Base-by-base conservation (phyloP, 2,888 invertebrate genomes). In the Agonopterix heracliana region DNA sequence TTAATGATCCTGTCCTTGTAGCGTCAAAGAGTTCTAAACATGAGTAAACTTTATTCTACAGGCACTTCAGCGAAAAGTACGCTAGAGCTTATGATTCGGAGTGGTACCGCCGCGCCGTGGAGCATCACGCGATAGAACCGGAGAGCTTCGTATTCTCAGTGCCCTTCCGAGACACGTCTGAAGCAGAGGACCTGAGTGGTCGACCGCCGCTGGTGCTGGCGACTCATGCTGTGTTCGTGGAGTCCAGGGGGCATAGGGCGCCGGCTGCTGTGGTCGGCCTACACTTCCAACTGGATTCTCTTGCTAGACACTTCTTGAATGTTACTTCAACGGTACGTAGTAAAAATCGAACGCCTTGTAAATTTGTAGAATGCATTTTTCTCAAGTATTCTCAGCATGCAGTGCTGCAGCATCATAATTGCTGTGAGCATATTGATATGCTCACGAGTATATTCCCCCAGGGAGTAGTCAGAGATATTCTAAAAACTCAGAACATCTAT, bases 211-310 rank as follows among this genome's bases (percentile, higher is more conserved):
- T 95, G 48, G 95, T 97, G 2, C 94, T 96, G 36, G 97, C 96
- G n/a, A 96, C 96, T 0, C 96, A 96, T 76, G 97, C 97, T 0
- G 93, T 97, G 45, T 97, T 96, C 71, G 92, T 96, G 14, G 95
- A 96, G 68, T 93, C 93, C 53, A 92, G 94, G 57, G 94, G 95
- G 0, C 94, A 96, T 66, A 90, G 94, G 61, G 96, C 96, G 0
- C 95, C 96, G 0, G 96, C 95, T 0, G 97, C 96, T 1, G 97
- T 97, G 2, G 96, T 97, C n/a, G 97, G 97, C 0, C 77, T 97
- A 34, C 96, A 96, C 70, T 96, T 96, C 78, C 94, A 94, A 60
- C 93, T 97, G 69, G 93, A 94, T 5, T 94, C 94, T 0, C 89
- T 97, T 58, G 93, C 95, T 1, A 92, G 93, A 46, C 95, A 95